A percentile compares a stretch with the other conserved stretches of the same genome.
Evolutionary conservation across 1,140 invertebrate species (phyloP).

Genomic region (Dreissena polymorpha): DNA sequence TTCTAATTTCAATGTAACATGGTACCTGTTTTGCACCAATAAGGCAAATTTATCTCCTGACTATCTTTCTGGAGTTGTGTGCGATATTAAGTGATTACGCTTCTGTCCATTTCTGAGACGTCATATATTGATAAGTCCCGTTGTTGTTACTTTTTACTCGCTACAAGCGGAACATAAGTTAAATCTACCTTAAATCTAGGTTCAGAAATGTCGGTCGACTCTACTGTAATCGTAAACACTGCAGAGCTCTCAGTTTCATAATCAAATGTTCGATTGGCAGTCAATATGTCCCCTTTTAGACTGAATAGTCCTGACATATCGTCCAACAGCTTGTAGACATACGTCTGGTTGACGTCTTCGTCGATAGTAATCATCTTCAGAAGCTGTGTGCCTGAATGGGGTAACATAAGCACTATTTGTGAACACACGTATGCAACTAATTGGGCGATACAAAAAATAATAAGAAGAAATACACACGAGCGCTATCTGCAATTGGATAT

Average conservation of each 20-base stretch:
- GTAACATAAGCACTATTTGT: not conserved
- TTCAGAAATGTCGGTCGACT: constrained; percentile 57
- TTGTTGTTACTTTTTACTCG: too few species aligned
- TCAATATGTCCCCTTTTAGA: constrained; percentile 50
- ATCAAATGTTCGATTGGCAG: constrained; percentile 58
- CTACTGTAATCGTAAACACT: constrained; percentile 60
- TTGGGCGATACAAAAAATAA: not conserved
- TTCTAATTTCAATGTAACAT: too few species aligned
- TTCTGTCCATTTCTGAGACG: too few species aligned
- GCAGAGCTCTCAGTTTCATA: constrained; percentile 57
- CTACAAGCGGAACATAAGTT: too few species aligned
- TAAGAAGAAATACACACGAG: not conserved
- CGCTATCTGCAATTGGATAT: not conserved
- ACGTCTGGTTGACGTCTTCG: constrained; percentile 61
- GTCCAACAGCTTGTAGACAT: constrained; percentile 59
- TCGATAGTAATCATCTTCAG: constrained; percentile 59
- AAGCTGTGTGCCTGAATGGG: constrained; percentile 55
- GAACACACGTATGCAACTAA: not conserved
- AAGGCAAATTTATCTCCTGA: too few species aligned
- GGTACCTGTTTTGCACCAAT: too few species aligned
- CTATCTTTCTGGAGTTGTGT: too few species aligned
- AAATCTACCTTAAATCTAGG: constrained; percentile 53
- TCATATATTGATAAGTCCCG: too few species aligned
- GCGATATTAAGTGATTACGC: too few species aligned
- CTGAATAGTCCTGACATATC: constrained; percentile 63